Evolutionary conservation across 2,113 vertebrate species (phyloP), one percentile per base, ranked within the genome.

Genomic region (Sorex fumeus): DNA sequence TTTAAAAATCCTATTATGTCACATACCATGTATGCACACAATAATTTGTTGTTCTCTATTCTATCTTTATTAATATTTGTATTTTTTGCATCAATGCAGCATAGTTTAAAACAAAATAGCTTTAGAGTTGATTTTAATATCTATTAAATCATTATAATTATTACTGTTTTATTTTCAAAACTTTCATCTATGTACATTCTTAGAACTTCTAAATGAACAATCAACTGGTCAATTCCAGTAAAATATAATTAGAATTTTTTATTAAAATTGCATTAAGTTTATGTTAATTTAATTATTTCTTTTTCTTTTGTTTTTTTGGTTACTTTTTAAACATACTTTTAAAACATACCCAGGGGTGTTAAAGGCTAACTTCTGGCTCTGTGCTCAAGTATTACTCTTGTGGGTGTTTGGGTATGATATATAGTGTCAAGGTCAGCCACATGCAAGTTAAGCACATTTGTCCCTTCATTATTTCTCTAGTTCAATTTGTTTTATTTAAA

Each of bases 401-500:
- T 53, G 53, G 53, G 13, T 53, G 11, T 2, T 13, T 53, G 53
- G 53, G 53, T 53, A 53, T 53, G 53, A 53, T 19, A 53, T 19
- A 16, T 53, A 53, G 53, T 21, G 57, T 21, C 57, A 60, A 23
- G 57, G 57, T 60, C 18, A 21, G 57, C 19, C 57, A 60, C 57
- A 60, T 60, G 57, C 57, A 60, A 60, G 57, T 6, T 19, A 21
- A 60, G 57, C 57, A 21, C 57, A 6, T 60, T 60, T 21, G 5
- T 60, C 57, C 18, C 21, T 60, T 19, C 23, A 60, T 60, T 60
- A 60, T 19, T 23, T 60, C 57, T 60, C 28, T 34, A 64, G 34
- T 21, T 53, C 62, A 82, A 82, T n/a, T 91, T 64, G 6, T 83
- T 72, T 78, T 71, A 71, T 88, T 80, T 21, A 13, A 43, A 60